These are phyloP conservation scores for Trematomus bernacchii DNA, from an alignment of 2,797 vertebrate species.

Conservation along the genomic window DNA sequence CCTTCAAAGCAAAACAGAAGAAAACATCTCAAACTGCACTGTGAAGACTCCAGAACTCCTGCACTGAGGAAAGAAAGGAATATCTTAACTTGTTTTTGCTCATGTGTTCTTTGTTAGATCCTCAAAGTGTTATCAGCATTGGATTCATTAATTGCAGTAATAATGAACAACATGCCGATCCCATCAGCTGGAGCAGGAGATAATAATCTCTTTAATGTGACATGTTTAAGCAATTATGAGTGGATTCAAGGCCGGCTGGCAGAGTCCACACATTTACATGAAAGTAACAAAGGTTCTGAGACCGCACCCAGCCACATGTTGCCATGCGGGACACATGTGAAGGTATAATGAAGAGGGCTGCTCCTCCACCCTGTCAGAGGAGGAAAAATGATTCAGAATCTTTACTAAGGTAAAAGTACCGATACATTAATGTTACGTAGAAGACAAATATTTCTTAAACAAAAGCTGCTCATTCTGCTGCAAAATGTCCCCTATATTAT, in stretches of 20 bases:
- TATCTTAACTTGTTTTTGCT: background rate
- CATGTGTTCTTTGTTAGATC: slow-evolving; percentile 8
- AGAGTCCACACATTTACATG: slow-evolving; percentile 38
- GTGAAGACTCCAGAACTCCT: background rate
- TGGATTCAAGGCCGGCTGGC: slow-evolving; percentile 46
- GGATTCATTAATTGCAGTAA: slow-evolving; percentile 11
- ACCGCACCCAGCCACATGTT: slow-evolving; percentile 58
- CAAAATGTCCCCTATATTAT: too few relatives aligned
- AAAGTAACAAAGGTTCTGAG: slow-evolving; percentile 47
- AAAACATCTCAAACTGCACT: slow-evolving; percentile 29
- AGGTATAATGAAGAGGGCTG: slow-evolving; percentile 44
- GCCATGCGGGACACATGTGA: slow-evolving; percentile 64
- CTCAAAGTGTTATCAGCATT: background rate
- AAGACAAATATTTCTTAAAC: too few relatives aligned
- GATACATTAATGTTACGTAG: too few relatives aligned
- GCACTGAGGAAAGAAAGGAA: background rate
- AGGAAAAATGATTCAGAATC: too few relatives aligned
- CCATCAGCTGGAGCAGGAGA: slow-evolving; percentile 13
- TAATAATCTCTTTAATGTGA: slow-evolving; percentile 52
- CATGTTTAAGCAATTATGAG: slow-evolving; percentile 72
- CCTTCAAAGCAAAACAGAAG: slow-evolving; percentile 34
- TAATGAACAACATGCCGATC: slow-evolving; percentile 37
- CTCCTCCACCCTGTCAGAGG: slow-evolving; percentile 22
- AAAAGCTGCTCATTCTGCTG: too few relatives aligned
- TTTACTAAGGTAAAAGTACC: too few relatives aligned